These are phyloP conservation scores for Acanthosepion lycidas DNA, from an alignment of 2,888 invertebrate species.

Conservation along the genomic window DNA sequence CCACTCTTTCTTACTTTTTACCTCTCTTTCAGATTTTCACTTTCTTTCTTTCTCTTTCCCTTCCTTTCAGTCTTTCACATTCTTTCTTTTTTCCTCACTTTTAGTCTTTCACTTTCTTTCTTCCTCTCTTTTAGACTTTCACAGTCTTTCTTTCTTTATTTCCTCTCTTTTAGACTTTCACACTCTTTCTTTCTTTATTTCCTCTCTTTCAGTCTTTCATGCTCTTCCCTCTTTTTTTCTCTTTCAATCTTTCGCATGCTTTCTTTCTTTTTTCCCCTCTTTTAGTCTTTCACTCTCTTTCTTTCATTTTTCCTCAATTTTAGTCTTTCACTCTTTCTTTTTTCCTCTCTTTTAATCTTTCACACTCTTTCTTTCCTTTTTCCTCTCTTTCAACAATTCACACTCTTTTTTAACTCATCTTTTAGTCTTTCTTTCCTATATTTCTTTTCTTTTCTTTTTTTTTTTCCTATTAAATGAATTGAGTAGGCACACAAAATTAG, in stretches of 20 bases:
- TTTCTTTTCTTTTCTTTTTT: background rate
- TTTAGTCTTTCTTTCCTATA: background rate
- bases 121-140: background rate
- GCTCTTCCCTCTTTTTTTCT: background rate
- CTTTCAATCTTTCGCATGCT: background rate
- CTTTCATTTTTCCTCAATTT: no score
- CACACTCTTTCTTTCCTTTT: background rate
- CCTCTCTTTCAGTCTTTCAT: constrained; percentile 36
- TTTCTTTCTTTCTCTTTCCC: no score
- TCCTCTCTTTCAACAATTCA: background rate
- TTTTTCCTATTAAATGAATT: no score
- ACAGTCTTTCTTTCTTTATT: background rate
- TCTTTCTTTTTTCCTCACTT: background rate
- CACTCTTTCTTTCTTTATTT: no score
- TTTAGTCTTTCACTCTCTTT: background rate
- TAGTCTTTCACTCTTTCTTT: background rate
- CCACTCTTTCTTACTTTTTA: no score
- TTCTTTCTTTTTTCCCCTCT: no score
- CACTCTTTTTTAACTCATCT: background rate
- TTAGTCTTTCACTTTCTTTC: background rate
- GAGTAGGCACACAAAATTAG: no score
- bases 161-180: background rate
- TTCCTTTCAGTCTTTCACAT: no score
- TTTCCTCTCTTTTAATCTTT: background rate
- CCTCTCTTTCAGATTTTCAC: no score